Evolutionary conservation across 1,140 invertebrate species (phyloP), one percentile per base, ranked within the genome.

Genomic region (Ceratosolen fusciceps): DNA sequence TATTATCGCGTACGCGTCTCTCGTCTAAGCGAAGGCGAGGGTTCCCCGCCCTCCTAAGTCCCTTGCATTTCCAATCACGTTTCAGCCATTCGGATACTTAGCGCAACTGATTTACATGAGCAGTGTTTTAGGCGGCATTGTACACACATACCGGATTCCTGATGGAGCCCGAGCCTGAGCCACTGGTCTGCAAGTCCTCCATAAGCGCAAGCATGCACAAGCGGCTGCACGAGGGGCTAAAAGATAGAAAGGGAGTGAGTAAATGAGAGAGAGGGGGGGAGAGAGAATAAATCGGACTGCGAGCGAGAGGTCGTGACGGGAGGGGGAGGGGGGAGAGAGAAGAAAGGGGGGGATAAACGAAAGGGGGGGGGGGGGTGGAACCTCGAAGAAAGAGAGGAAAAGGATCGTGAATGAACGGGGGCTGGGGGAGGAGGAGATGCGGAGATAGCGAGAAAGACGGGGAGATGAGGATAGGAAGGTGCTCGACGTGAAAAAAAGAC

Each of bases 31-130:
- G 39, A 14, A 39, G n/a, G n/a, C 12, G 24, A 21, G 24, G 7
- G 68, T 52, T 16, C 31, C 8, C 31, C 71, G 16, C 52, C 31
- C 71, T 1, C 52, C 8, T n/a, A 37, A 37, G 37, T 67, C 49
- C 31, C 62, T 68, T 76, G 62, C 24, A 39, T 68, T 77, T 60
- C 76, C 76, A 78, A 72, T 78, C 76, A 78, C 68, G 76, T 62
- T 19, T 26, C 16, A 37, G 68, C 68, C 31, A 78, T 78, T 78
- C 68, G 47, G 76, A 72, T 78, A 72, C 68, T 78, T 78, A 78
- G 60, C 70, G 58, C 68, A 16, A 62, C 26, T 78, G 76, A 78
- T 78, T 78, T 78, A 78, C 76, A 78, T 72, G 67, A 70, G 58
- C 75, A 77, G 37, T 52, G 52, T 77, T 70, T 77, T 77, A 70